Base-by-base conservation (phyloP, 2,113 vertebrate species). In the Hippocampus zosterae region DNA sequence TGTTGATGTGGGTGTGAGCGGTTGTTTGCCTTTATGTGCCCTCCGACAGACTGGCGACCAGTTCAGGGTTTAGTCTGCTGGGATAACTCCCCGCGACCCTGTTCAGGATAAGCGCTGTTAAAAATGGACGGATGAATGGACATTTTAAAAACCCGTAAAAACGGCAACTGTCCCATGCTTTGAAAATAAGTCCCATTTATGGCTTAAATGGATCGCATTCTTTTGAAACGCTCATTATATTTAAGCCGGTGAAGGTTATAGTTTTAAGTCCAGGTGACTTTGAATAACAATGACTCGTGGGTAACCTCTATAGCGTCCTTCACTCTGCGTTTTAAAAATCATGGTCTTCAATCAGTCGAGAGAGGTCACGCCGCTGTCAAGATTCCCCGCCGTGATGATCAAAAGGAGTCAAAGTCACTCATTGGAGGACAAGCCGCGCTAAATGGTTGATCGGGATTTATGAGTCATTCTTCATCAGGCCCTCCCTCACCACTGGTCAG, bases 321-420 rank as follows among this genome's bases (percentile, higher is more conserved):
- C 74, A 59, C 41, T 80, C 61, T 13, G 48, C 50, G 79, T 85
- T 85, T 75, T 78, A 88, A 88, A 90, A 84, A 84, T 73, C 84
- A 86, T 55, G 29, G 61, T 80, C 79, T 81, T 91, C 80, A 90
- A 87, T 90, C 84, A 85, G 75, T 55, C 53, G 63, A 50, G 65
- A 76, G 72, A 84, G 80, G 85, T 84, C 81, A 78, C 73, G 72
- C 75, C 76, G 52, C 71, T 82, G 80, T 84, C 70, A 85, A 60
- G 79, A 88, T 80, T 59, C 23, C 56, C 74, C 62, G 70, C 65
- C 65, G 48, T 48, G 78, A 88, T 82, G 82, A 76, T 74, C 65
- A 46, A 65, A 37, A 66, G 50, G 57, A 75, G 57, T 76, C 42
- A 53, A 73, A 69, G 66, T 62, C 40, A 59, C 46, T 76, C 65